phyloP scores from a whole-genome alignment of 2,113 vertebrate species.

The Spea bombifrons region DNA sequence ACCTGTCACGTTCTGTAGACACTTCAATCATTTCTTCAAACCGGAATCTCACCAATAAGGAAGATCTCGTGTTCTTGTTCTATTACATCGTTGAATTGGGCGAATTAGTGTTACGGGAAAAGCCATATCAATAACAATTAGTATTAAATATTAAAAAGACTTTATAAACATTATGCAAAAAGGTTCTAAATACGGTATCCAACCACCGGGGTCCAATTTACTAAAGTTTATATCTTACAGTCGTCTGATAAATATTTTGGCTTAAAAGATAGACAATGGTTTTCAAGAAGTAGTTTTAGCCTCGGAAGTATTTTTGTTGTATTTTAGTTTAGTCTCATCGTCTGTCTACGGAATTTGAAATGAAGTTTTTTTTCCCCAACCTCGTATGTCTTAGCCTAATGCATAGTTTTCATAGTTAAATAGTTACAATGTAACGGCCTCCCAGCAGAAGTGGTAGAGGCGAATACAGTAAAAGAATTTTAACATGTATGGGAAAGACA shows the following conservation, averaged over 20 bases:
- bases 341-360: background rate
- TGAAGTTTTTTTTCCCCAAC: background rate
- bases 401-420: background rate
- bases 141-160: constrained; percentile 46
- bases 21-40: constrained; percentile 14
- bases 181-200: constrained; percentile 28
- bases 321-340: background rate
- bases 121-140: constrained; percentile 45
- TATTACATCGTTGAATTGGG: constrained; percentile 16
- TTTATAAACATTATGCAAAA: constrained; percentile 36
- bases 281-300: constrained; percentile 8
- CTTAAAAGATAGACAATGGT: background rate
- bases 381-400: background rate
- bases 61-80: constrained; percentile 4
- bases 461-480: too few relatives aligned
- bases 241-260: constrained; percentile 14
- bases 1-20: background rate
- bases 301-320: background rate
- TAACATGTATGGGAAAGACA: too few relatives aligned
- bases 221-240: background rate
- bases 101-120: constrained; percentile 45
- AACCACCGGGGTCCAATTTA: constrained; percentile 27
- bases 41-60: constrained; percentile 5
- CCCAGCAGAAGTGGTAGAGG: too few relatives aligned
- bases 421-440: too few relatives aligned